Conservation (phyloP, 2,113 vertebrate genomes). For the Dicerorhinus sumatrensis region DNA sequence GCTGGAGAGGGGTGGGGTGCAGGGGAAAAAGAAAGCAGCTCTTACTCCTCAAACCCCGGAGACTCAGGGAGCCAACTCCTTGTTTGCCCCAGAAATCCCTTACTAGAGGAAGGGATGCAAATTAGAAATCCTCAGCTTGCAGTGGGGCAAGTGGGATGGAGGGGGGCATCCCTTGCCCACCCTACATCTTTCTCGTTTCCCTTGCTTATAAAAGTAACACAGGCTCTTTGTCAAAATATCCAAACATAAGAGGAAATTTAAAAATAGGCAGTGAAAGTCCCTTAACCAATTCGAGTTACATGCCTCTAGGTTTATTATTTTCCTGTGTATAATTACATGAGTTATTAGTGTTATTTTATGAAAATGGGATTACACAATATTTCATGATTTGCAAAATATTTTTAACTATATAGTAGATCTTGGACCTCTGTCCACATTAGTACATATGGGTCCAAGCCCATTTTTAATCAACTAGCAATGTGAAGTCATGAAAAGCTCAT, state of each 20-base stretch:
- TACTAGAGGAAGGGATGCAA: not conserved
- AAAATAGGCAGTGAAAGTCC: not conserved
- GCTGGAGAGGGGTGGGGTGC: not conserved
- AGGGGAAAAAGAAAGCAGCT: not conserved
- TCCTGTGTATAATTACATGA: not conserved
- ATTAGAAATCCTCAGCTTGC: not conserved
- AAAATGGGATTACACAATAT: not conserved
- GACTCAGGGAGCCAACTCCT: not conserved
- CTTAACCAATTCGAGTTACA: not conserved
- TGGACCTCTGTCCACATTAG: not conserved
- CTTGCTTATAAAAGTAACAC: not conserved
- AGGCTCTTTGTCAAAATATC: not conserved
- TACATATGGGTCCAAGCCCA: not conserved
- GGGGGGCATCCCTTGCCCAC: not conserved
- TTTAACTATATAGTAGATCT: not conserved
- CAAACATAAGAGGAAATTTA: not conserved
- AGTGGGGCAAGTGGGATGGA: not conserved
- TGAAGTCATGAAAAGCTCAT: not conserved
- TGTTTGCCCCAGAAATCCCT: not conserved
- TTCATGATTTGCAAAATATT: conserved; percentile 34
- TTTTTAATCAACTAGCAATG: not conserved
- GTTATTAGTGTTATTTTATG: not conserved
- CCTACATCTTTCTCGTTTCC: not conserved
- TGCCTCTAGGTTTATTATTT: not conserved
- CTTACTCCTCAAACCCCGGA: not conserved